phyloP scores from a whole-genome alignment of 2,113 vertebrate species.

The Apteryx owenii region DNA sequence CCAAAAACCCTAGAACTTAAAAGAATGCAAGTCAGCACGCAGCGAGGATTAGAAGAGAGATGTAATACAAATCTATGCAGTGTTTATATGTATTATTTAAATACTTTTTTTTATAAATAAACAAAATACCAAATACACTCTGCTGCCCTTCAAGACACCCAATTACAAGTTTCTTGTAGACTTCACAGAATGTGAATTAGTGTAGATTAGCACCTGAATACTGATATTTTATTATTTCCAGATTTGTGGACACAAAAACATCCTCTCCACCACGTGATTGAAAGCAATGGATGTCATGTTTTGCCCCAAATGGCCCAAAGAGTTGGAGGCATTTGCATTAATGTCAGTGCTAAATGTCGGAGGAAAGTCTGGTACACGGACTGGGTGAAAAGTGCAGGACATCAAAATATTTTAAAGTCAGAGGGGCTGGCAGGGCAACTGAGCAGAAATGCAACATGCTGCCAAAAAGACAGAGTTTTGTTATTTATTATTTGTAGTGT shows the following conservation, averaged over 20 bases:
- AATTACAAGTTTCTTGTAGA: slow-evolving; percentile 53
- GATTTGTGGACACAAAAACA: slow-evolving; percentile 24
- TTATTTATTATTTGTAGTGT: slow-evolving; percentile 37
- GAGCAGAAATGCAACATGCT: slow-evolving; percentile 38
- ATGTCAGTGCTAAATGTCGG: slow-evolving; percentile 56
- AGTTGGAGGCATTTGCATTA: slow-evolving; percentile 56
- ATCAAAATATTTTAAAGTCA: slow-evolving; percentile 63
- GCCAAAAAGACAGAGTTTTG: not conserved
- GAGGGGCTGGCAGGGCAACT: slow-evolving; percentile 23
- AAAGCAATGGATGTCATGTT: slow-evolving; percentile 34
- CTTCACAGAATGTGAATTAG: slow-evolving; percentile 54
- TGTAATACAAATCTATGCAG: not conserved
- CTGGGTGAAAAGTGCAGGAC: slow-evolving; percentile 66
- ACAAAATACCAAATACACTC: slow-evolving; percentile 47
- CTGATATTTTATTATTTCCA: slow-evolving; percentile 52
- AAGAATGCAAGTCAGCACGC: not conserved
- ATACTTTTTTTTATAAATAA: slow-evolving; percentile 38
- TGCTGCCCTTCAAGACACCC: slow-evolving; percentile 49
- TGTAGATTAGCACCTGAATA: slow-evolving; percentile 47
- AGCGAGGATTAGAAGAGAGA: not conserved
- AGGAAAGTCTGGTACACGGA: slow-evolving; percentile 17
- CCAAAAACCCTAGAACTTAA: not conserved
- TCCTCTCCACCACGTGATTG: not conserved
- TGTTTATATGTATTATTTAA: slow-evolving; percentile 50
- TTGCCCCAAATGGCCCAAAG: slow-evolving; percentile 32